phyloP scores from a whole-genome alignment of 2,888 invertebrate species.

The Silvanus unidentatus region DNA sequence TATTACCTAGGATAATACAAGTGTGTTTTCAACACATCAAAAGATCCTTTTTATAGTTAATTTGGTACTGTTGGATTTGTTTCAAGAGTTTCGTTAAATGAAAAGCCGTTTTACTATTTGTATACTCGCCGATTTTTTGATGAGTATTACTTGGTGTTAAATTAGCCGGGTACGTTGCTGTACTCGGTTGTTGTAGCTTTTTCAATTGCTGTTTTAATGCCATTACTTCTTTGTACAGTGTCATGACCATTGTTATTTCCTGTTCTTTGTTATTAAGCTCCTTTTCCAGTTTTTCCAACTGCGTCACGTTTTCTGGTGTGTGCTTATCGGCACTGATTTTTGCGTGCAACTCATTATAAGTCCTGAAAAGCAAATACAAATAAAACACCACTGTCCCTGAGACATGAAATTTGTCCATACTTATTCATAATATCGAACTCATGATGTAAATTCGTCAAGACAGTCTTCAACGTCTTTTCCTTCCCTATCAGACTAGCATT shows the following conservation, averaged over 20 bases:
- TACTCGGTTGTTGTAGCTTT: conserved; percentile 33
- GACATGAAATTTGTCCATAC: conserved; percentile 24
- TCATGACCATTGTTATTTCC: conserved; percentile 45
- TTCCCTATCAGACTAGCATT: no score
- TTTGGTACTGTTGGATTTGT: conserved; percentile 43
- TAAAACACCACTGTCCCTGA: conserved; percentile 7
- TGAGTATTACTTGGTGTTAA: no score
- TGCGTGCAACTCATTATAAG: conserved; percentile 36
- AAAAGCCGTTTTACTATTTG: conserved; percentile 37
- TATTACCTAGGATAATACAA: background rate
- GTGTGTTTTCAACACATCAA: conserved; percentile 9
- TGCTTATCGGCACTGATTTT: conserved; percentile 22
- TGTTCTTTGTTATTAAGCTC: conserved; percentile 42
- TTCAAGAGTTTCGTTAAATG: conserved; percentile 42
- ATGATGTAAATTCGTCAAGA: conserved; percentile 41
- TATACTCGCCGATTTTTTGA: conserved; percentile 27
- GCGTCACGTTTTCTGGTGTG: conserved; percentile 25
- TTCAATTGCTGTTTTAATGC: conserved; percentile 43
- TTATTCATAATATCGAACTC: conserved; percentile 41
- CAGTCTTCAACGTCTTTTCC: conserved; percentile 40
- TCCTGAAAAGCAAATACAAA: conserved; percentile 28
- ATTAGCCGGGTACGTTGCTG: no score
- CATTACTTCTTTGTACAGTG: conserved; percentile 43
- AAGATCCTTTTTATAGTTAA: conserved; percentile 26
- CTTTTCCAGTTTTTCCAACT: conserved; percentile 39